These are phyloP conservation scores for Julus scanicus DNA, from an alignment of 2,888 invertebrate species.

Conservation along the genomic window DNA sequence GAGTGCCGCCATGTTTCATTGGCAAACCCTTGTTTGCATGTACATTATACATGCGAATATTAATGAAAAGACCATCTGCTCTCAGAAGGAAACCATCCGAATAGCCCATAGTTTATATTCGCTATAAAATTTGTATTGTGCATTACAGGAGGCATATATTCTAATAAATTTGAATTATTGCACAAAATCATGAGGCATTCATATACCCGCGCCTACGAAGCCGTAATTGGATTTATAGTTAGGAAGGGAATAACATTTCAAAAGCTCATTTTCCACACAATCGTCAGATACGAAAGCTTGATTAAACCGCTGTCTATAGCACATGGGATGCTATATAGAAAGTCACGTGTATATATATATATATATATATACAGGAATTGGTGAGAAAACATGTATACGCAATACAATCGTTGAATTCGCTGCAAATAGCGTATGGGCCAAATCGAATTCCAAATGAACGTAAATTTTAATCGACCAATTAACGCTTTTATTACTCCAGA, in stretches of 20 bases:
- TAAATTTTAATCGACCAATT: not conserved
- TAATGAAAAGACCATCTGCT: slow-evolving; percentile 45
- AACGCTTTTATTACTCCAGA: not conserved
- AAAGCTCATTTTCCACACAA: not conserved
- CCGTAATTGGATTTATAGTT: slow-evolving; percentile 10
- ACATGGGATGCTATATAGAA: not conserved
- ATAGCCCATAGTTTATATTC: not conserved
- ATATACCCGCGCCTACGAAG: not conserved
- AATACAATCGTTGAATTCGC: not conserved
- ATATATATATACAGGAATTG: not conserved
- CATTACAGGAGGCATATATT: not conserved
- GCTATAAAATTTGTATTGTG: slow-evolving; percentile 15
- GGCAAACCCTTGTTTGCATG: not conserved
- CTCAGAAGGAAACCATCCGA: not conserved
- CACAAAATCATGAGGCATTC: slow-evolving; percentile 27
- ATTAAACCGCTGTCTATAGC: not conserved
- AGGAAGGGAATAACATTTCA: not conserved
- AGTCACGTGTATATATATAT: not conserved
- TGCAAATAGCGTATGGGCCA: not conserved
- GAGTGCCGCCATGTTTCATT: not conserved
- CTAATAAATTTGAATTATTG: slow-evolving; percentile 38
- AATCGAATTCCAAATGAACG: not conserved
- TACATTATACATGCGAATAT: not conserved
- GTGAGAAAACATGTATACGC: not conserved
- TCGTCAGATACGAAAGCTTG: not conserved